Conservation (phyloP, 2,113 vertebrate genomes). For the Osmerus mordax region DNA sequence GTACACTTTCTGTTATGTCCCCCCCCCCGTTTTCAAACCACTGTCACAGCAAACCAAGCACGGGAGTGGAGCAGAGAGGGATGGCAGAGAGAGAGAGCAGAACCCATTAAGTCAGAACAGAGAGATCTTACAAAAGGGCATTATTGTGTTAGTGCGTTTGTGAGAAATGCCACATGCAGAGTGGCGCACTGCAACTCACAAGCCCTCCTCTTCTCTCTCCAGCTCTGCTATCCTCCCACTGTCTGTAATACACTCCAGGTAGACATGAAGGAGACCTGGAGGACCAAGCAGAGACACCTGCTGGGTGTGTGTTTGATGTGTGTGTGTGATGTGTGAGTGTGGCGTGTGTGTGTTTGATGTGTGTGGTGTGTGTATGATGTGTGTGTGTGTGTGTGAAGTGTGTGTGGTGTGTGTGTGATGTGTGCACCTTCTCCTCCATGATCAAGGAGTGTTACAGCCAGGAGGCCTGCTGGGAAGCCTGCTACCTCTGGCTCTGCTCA, state of each 20-base stretch:
- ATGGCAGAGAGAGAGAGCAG: too few species aligned
- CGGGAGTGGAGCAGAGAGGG: too few species aligned
- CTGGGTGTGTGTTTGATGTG: background rate
- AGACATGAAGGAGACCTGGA: background rate
- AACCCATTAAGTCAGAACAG: too few species aligned
- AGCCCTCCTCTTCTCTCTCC: background rate
- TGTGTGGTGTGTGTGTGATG: background rate
- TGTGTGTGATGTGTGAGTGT: background rate
- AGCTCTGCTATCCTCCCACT: background rate
- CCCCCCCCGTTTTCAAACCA: background rate
- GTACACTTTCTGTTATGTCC: background rate
- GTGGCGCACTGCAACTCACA: background rate
- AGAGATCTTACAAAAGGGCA: too few species aligned
- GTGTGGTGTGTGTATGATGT: background rate
- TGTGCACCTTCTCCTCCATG: background rate
- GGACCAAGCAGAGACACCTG: background rate
- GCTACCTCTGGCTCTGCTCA: background rate
- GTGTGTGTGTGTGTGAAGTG: conserved; percentile 1
- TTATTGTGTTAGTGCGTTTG: too few species aligned
- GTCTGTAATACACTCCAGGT: background rate
- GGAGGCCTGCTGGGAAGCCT: background rate
- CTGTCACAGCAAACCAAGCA: background rate
- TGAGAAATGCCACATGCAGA: background rate
- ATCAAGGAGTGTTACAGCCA: too few species aligned
- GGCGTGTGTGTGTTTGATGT: background rate